Evolutionary conservation across 2,888 invertebrate genomes (phyloP), one percentile per base, ranked within the genome.

Genomic region (Lasioglossum figueresi): DNA sequence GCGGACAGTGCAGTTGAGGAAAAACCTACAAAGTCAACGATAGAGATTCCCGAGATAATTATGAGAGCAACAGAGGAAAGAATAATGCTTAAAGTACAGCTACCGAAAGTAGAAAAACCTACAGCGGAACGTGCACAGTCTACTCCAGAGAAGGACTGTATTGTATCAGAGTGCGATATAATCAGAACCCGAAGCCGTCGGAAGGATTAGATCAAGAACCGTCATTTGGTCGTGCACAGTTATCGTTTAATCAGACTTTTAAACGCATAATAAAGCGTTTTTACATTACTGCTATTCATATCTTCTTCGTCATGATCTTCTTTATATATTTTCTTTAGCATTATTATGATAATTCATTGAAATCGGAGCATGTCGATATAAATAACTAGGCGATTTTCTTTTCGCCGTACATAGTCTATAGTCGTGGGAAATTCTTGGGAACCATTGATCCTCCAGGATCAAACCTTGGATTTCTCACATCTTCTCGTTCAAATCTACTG

Each of bases 391-490:
- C 92, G 23, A 91, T 88, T 19, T 84, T 88, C 4, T 94, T 92
- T 72, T 95, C 94, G 85, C 97, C 96, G 0, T 96, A 95, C 92
- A 96, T 97, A 0, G 96, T 96, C 0, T 91, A 96, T 78, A 96
- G 96, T 0, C 94, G 97, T 37, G 97, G 97, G 0, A 97, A 97
- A 88, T n/a, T n/a, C n/a, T n/a, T n/a, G n/a, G n/a, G n/a, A n/a
- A 34, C 34, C 34, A 34, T 34, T 34, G 5, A 34, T 10, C 40
- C 10, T 40, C 40, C 10, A 40, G 40, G 2, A 40, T 40, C 40
- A 40, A 40, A 40, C 10, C 10, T 40, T 40, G 40, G 40, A 40
- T 40, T 40, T 10, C 40, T 40, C 40, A 10, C 10, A 40, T 40
- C 40, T 10, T 10, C 1, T 40, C 10, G 10, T 40, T 40, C 10